Conservation (phyloP, 2,888 invertebrate genomes). For the Cantharis flavilabris region DNA sequence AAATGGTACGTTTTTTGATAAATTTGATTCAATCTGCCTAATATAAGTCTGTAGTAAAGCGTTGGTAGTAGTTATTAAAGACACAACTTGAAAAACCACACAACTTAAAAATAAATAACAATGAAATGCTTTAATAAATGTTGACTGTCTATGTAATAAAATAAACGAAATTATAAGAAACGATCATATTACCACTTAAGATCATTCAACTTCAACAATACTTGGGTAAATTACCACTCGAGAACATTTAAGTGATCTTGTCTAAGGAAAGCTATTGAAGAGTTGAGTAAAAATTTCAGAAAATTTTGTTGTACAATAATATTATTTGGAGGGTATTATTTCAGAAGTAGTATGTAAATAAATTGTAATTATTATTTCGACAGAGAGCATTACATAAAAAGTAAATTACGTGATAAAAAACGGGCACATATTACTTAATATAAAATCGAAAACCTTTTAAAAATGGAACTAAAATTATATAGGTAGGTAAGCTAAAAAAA, state of each 20-base stretch:
- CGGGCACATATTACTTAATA: no score
- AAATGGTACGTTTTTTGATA: no score
- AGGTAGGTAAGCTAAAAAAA: background rate
- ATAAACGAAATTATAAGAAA: background rate
- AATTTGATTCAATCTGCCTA: no score
- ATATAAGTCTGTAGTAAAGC: no score
- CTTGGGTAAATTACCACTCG: background rate
- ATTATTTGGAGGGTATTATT: background rate
- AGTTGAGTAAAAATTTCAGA: background rate
- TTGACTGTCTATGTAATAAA: background rate
- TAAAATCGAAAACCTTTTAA: background rate
- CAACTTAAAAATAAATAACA: no score
- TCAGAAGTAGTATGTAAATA: background rate
- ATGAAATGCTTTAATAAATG: no score
- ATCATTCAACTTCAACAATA: background rate
- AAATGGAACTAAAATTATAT: background rate
- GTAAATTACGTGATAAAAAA: no score
- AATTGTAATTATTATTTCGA: background rate
- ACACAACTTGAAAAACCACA: no score
- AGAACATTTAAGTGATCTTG: background rate
- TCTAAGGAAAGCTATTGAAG: background rate
- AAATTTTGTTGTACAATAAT: background rate
- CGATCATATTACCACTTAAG: background rate
- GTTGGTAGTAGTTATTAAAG: no score
- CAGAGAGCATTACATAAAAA: background rate